Conservation (phyloP, 2,888 invertebrate genomes). For the Pyrrhosoma nymphula region DNA sequence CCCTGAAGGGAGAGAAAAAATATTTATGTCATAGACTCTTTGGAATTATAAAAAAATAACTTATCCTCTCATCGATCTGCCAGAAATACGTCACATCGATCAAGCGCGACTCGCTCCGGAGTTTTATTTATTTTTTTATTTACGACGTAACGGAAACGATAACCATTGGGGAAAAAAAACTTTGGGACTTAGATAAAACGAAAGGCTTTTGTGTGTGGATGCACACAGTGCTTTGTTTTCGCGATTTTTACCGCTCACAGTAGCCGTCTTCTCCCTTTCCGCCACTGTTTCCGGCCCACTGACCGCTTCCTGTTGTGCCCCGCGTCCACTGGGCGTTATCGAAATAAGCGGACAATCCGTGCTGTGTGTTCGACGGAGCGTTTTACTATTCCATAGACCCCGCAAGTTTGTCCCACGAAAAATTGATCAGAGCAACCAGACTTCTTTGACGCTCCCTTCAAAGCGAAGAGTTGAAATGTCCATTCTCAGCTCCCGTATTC, state of each 20-base stretch:
- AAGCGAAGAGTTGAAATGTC: neutral
- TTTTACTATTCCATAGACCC: neutral
- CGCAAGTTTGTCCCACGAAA: neutral
- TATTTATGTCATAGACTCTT: neutral
- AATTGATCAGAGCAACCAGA: neutral
- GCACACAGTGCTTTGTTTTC: neutral
- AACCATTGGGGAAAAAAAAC: neutral
- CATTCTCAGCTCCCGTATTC: neutral
- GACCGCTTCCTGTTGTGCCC: constrained; percentile 3
- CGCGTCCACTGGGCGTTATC: neutral
- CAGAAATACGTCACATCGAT: neutral
- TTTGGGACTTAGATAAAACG: neutral
- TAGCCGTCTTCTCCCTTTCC: neutral
- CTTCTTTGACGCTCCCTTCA: neutral
- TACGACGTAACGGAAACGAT: neutral
- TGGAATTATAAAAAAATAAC: neutral
- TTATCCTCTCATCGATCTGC: neutral
- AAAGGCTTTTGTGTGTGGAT: neutral
- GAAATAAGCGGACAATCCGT: neutral
- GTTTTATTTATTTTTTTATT: neutral
- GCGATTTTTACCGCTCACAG: neutral
- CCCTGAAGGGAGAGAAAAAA: neutral
- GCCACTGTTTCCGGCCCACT: constrained; percentile 20
- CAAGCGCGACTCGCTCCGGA: neutral
- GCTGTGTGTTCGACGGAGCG: neutral